Evolutionary conservation across 2,797 vertebrate genomes (phyloP), one percentile per base, ranked within the genome.

Genomic region (Fistularia commersonii): DNA sequence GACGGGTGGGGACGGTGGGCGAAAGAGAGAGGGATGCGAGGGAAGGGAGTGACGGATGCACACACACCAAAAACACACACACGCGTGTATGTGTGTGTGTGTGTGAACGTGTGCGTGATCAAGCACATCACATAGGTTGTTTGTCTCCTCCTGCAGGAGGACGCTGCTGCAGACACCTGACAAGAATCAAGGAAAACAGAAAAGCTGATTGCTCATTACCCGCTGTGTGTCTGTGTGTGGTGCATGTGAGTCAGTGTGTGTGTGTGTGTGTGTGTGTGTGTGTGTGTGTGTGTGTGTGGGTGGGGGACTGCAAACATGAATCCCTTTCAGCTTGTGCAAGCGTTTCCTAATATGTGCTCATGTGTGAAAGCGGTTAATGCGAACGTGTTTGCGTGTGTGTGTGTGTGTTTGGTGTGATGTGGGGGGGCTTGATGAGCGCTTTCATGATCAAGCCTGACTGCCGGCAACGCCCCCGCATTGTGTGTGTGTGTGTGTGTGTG

Each of bases 171-270:
- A 32, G 32, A 41, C 56, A 35, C 65, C 69, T 66, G 76, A 76
- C 47, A 32, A 38, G 54, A 75, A 69, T 77, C 44, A 54, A 35
- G 49, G 69, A 54, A 55, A 64, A 35, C n/a, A 5, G 41, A 33
- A 54, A 54, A 62, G 54, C 56, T 62, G 73, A 76, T 79, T 78
- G 66, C 69, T 76, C 56, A 63, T 73, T 74, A 59, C 48, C 48
- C 11, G 41, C 46, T 46, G 59, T 52, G 34, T 49, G 35, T 43
- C 8, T 44, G 41, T 38, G 49, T 46, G 59, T 7, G 9, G n/a
- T 43, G 11, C 14, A 15, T 43, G 51, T 44, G 44, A 54, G 32
- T 42, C 36, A 23, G 58, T 54, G 47, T 64, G 57, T 52, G 57
- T 11, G 49, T 66, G n/a, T n/a, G n/a, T n/a, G n/a, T n/a, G n/a